Evolutionary conservation across 2,113 vertebrate genomes (phyloP).

Genomic region (Hemiscyllium ocellatum): DNA sequence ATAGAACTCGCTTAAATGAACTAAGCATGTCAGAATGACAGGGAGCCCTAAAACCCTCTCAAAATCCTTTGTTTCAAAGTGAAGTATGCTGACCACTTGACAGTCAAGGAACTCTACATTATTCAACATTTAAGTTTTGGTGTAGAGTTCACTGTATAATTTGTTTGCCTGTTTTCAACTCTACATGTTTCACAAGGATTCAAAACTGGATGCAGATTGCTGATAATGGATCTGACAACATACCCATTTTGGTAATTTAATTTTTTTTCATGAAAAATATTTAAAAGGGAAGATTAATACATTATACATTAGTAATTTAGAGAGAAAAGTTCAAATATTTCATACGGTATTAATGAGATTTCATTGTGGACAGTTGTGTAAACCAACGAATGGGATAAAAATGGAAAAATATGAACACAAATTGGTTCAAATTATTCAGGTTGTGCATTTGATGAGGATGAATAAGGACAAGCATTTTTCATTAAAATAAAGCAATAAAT

Average conservation of each 20-base stretch:
- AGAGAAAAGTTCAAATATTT: background rate
- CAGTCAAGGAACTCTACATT: background rate
- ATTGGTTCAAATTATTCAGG: background rate
- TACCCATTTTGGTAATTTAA: background rate
- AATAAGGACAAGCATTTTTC: background rate
- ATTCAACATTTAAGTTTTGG: background rate
- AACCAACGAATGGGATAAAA: background rate
- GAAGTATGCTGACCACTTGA: background rate
- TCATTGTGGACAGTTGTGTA: background rate
- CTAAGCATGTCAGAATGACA: background rate
- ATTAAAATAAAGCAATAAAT: constrained; percentile 1
- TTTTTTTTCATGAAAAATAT: background rate
- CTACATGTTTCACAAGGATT: background rate
- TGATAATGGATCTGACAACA: background rate
- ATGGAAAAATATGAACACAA: background rate
- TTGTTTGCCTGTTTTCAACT: background rate
- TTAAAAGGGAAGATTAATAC: background rate
- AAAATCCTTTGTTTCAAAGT: background rate
- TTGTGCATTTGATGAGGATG: background rate
- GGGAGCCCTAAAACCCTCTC: background rate
- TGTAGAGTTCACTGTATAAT: background rate
- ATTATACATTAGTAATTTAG: background rate
- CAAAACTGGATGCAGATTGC: background rate
- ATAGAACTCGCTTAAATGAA: background rate
- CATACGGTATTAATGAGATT: background rate